Percentiles rank a stretch among this genome's conserved stretches.
phyloP scores from a whole-genome alignment of 2,797 vertebrate genomes.

The Notamacropus eugenii region DNA sequence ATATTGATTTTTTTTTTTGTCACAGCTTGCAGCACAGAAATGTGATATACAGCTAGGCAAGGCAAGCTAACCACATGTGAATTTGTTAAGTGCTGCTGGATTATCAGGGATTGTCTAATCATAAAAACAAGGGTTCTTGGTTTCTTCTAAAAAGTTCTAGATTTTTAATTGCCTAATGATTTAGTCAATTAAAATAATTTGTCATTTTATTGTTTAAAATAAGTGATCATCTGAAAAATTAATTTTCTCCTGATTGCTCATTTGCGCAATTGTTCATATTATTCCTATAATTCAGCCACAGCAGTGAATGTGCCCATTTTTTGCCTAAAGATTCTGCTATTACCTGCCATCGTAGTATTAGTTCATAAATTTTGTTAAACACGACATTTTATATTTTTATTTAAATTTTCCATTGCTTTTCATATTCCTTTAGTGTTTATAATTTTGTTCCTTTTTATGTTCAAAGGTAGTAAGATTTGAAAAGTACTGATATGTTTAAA shows the following conservation, averaged over 20 bases:
- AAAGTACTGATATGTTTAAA: conserved; percentile 62
- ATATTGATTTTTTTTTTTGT: conserved; percentile 79
- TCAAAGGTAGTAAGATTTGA: conserved; percentile 59
- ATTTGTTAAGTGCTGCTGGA: conserved; percentile 81
- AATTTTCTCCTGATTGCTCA: conserved; percentile 61
- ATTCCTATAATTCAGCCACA: conserved; percentile 27
- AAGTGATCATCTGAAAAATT: conserved; percentile 71
- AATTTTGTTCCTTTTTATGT: conserved; percentile 68
- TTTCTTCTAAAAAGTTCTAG: conserved; percentile 74
- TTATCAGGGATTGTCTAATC: conserved; percentile 77
- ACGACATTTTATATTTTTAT: conserved; percentile 22
- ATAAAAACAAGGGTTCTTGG: conserved; percentile 63
- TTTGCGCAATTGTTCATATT: conserved; percentile 26
- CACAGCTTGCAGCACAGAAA: conserved; percentile 78
- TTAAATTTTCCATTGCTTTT: conserved; percentile 63
- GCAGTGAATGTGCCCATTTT: conserved; percentile 29
- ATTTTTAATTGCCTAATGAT: conserved; percentile 62
- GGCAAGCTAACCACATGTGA: conserved; percentile 78
- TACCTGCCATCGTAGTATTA: conserved; percentile 35
- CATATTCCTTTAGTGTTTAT: conserved; percentile 57
- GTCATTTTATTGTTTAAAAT: conserved; percentile 74
- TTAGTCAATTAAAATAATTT: conserved; percentile 82
- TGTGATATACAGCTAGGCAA: conserved; percentile 78
- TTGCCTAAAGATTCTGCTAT: conserved; percentile 24
- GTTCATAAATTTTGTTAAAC: conserved; percentile 63